Evolutionary conservation across 2,888 invertebrate genomes (phyloP), one percentile per base, ranked within the genome.

Genomic region (Notodonta ziczac): DNA sequence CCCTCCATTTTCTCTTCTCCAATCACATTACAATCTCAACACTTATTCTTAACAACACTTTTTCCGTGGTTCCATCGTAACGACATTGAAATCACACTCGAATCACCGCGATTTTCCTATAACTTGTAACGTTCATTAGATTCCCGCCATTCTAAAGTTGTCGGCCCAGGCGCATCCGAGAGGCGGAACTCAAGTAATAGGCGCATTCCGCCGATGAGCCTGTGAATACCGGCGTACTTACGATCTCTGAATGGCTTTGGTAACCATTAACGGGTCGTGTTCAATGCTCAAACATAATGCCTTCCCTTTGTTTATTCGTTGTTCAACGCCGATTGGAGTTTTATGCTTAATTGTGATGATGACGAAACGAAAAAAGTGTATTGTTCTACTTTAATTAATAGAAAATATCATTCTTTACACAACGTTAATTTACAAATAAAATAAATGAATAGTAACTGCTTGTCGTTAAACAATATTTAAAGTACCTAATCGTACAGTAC

Each of bases 111-210:
- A 66, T 74, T 66, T 68, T 71, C 73, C 66, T 70, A 59, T 78
- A 65, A 73, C 77, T 81, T 80, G 69, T 24, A 58, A 72, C 76
- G 61, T 66, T 71, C 57, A 63, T 68, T 70, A 76, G 73, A 79
- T 85, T 84, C 85, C 85, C 83, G 84, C 85, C 85, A 86, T 87
- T 85, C 82, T 84, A 80, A 69, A 75, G 76, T 73, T 77, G 77
- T 67, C 73, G 74, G 71, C 78, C 78, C 80, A 69, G 72, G 75
- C 84, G 81, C 85, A 86, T 83, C 83, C 76, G 74, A 83, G 79
- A 89, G 86, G 89, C 90, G 89, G 91, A 91, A 90, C 89, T 86
- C 83, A 68, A 81, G 87, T 85, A 87, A 88, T 86, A 86, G 81
- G 84, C 87, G 82, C 90, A 89, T 88, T 89, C 90, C 88, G 76